A percentile compares a stretch with the other conserved stretches of the same genome.
Evolutionary conservation across 2,113 vertebrate species (phyloP).

Genomic region (Rhineura floridana): DNA sequence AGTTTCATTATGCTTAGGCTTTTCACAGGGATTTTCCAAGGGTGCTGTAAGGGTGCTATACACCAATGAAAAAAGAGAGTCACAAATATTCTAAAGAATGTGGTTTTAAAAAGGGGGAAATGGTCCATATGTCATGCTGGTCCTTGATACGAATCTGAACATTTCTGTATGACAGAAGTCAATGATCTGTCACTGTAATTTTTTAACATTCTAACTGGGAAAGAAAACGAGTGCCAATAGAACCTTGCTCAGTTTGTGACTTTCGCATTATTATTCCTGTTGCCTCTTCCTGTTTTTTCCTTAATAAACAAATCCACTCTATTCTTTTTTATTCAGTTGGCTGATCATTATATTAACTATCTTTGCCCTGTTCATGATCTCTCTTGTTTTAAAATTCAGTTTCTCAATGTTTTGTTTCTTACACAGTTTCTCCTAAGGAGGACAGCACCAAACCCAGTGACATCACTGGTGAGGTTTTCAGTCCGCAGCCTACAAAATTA

Average conservation of each 20-base stretch:
- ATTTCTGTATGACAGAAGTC: neutral
- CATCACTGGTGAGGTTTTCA: constrained; percentile 49
- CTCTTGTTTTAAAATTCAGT: constrained; percentile 15
- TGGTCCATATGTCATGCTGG: too few relatives aligned
- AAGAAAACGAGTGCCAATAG: neutral
- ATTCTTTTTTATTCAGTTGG: neutral
- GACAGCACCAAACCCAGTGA: constrained; percentile 28
- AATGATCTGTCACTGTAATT: neutral
- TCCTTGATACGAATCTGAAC: neutral
- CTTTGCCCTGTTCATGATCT: neutral
- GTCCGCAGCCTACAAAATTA: constrained; percentile 48
- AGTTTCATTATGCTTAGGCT: neutral
- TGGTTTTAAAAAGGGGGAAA: neutral
- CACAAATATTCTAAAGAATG: neutral
- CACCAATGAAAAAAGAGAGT: neutral
- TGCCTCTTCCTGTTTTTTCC: constrained; percentile 9
- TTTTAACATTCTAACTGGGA: neutral
- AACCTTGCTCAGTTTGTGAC: neutral
- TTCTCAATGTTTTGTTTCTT: neutral
- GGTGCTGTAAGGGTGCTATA: neutral
- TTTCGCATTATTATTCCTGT: constrained; percentile 17
- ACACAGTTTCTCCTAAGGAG: constrained; percentile 31
- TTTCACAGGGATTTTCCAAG: neutral
- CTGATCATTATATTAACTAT: constrained; percentile 17
- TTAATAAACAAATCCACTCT: neutral